Evolutionary conservation across 2,888 invertebrate species (phyloP).

Genomic region (Pasiphila rectangulata): DNA sequence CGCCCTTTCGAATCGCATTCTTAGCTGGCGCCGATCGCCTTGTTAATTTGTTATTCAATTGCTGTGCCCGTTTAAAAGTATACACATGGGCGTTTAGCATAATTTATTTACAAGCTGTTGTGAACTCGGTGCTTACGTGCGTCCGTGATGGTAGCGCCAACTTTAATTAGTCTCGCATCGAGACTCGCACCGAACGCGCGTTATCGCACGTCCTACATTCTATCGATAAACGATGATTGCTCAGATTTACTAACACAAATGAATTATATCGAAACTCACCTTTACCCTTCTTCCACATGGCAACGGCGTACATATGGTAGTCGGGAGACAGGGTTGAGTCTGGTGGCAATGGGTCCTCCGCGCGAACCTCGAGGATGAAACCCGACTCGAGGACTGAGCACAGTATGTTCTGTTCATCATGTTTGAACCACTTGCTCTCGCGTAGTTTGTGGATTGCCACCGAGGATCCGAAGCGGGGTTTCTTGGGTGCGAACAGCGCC

Average conservation of each 20-base stretch:
- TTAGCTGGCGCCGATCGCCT: constrained; percentile 35
- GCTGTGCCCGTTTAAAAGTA: constrained; percentile 43
- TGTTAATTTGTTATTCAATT: constrained; percentile 44
- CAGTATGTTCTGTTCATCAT: constrained; percentile 85
- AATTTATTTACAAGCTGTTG: constrained; percentile 66
- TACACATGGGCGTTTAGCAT: constrained; percentile 36
- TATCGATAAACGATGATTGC: constrained; percentile 5
- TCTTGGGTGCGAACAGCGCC: constrained; percentile 76
- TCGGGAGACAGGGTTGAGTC: constrained; percentile 74
- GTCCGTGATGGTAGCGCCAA: constrained; percentile 47
- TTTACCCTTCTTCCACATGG: constrained; percentile 86
- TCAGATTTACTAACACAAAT: constrained; percentile 23
- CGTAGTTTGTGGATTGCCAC: constrained; percentile 86
- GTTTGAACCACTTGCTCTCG: constrained; percentile 88
- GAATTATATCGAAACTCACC: constrained; percentile 68
- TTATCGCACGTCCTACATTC: constrained; percentile 40
- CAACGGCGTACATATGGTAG: constrained; percentile 84
- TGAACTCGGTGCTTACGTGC: constrained; percentile 49
- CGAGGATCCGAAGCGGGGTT: constrained; percentile 82
- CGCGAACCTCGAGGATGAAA: constrained; percentile 84
- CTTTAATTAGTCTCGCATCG: constrained; percentile 53
- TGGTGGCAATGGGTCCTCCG: constrained; percentile 71
- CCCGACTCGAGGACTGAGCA: constrained; percentile 87
- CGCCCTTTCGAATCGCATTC: constrained; percentile 40
- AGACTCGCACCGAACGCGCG: constrained; percentile 45